Conservation (phyloP, 2,888 invertebrate genomes). For the Caenorhabditis sp. region DNA sequence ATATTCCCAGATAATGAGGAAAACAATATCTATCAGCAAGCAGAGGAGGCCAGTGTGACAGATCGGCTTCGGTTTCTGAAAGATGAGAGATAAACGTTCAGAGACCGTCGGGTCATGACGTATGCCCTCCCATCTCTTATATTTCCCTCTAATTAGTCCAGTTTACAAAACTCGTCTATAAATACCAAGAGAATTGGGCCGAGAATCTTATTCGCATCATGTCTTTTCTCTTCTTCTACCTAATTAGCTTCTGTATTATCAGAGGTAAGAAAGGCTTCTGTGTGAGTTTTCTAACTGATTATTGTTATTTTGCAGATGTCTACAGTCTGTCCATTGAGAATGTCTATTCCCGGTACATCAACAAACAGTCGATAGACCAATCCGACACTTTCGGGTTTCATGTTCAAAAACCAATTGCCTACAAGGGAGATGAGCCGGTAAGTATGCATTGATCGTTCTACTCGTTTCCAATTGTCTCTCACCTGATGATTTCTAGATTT, state of each 20-base stretch:
- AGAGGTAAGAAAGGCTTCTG: constrained; percentile 27
- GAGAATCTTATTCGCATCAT: constrained; percentile 54
- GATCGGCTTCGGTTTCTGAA: constrained; percentile 58
- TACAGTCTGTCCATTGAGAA: constrained; percentile 33
- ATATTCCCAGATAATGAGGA: constrained; percentile 45
- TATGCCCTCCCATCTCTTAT: constrained; percentile 47
- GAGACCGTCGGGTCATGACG: constrained; percentile 67
- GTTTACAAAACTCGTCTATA: constrained; percentile 65
- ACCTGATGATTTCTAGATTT: constrained; percentile 63
- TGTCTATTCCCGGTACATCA: constrained; percentile 49
- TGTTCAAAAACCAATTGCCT: constrained; percentile 71
- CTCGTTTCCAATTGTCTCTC: too few species aligned
- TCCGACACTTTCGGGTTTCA: constrained; percentile 63
- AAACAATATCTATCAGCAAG: constrained; percentile 52
- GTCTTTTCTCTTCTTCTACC: constrained; percentile 21
- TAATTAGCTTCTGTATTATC: constrained; percentile 13
- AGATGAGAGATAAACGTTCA: constrained; percentile 65
- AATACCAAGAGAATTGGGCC: constrained; percentile 58
- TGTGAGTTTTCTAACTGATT: neutral
- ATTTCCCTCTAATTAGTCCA: constrained; percentile 64
- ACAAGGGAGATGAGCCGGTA: constrained; percentile 73
- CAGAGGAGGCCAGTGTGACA: constrained; percentile 40
- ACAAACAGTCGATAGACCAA: constrained; percentile 52
- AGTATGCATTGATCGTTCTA: too few species aligned
- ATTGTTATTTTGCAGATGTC: constrained; percentile 24